Evolutionary conservation across 2,797 vertebrate species (phyloP).

Genomic region (Glyptemys insculpta): DNA sequence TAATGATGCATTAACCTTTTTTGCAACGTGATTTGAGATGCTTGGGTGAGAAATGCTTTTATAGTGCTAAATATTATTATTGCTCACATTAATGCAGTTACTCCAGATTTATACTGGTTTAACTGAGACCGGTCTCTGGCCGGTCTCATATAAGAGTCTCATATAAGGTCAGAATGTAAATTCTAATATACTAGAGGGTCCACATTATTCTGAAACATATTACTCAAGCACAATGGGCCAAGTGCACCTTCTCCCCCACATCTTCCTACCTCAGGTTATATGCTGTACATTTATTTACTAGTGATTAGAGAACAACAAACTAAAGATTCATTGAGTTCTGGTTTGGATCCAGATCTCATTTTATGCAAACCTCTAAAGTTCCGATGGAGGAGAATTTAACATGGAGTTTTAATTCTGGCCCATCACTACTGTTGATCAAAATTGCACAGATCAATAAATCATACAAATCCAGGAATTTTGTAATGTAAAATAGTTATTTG

Average conservation of each 20-base stretch:
- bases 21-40: background rate
- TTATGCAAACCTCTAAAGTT: background rate
- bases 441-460: background rate
- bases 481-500: background rate
- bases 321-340: background rate
- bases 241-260: background rate
- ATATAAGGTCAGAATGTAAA: background rate
- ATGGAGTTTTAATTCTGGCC: background rate
- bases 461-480: background rate
- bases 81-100: background rate
- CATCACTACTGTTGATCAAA: background rate
- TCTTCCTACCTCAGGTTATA: background rate
- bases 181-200: background rate
- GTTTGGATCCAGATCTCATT: background rate
- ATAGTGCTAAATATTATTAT: background rate
- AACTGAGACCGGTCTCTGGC: background rate
- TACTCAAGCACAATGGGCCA: background rate
- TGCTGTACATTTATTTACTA: background rate
- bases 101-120: background rate
- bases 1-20: accelerated
- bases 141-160: background rate
- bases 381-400: background rate
- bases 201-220: background rate
- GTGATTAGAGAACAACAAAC: background rate
- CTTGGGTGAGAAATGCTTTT: background rate